Base-by-base conservation (phyloP, 2,888 invertebrate species). In the Psococerastis gibbosa region DNA sequence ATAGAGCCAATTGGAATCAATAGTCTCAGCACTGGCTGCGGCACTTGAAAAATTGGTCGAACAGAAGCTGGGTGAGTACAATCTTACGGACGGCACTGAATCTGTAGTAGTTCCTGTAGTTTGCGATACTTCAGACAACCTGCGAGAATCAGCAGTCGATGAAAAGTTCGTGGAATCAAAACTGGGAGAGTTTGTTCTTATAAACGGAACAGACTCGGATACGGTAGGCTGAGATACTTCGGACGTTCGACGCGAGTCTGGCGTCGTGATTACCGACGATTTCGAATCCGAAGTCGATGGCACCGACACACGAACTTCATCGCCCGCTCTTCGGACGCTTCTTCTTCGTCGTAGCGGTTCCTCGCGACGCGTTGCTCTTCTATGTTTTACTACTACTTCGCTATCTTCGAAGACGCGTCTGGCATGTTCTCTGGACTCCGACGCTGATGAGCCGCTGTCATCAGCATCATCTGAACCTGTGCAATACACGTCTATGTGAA, bases 401-500 rank as follows among this genome's bases (percentile, higher is more conserved):
- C 70, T 67, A 33, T 69, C 70, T 53, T 77, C 73, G 52, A 71
- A 69, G 17, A 78, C 74, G 1, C 76, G 76, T 56, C 71, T 70
- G 2, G 69, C 67, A 45, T 63, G 67, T 45, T 63, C 60, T 27
- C 57, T 57, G 41, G 62, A 61, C 32, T 59, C 60, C 23, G 57
- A 58, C 52, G 53, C 61, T 51, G 57, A 60, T 48, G 59, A 54
- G 46, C 64, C 63, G 38, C 52, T 53, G 44, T 55, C 56, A 20
- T 50, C 52, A 35, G 59, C 61, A 32, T 61, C 60, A 27, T 65
- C 65, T 1, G 77, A 75, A 2, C 75, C 78, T 0, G 78, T 78
- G 54, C 78, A 78, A 54, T 78, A 78, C 2, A 78, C 78, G 58
- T 78, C 78, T 43, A 78, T 78, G 55, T 78, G 78, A 22, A 78